Evolutionary conservation across 2,888 invertebrate species (phyloP), one percentile per base, ranked within the genome.

Genomic region (Syrista parreyssii): DNA sequence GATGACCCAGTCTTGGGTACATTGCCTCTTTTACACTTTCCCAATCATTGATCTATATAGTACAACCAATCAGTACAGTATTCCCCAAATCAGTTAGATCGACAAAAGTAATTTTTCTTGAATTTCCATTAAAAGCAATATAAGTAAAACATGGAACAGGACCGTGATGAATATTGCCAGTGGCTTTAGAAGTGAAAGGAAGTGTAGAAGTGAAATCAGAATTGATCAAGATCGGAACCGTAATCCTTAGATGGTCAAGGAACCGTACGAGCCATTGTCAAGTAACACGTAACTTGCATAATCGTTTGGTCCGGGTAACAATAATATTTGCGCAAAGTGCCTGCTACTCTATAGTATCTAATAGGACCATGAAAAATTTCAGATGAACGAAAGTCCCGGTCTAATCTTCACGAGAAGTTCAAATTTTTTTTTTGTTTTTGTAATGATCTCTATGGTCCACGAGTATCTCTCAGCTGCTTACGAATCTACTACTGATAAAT

Each of bases 171-270:
- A 55, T 55, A 55, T 55, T 23, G 23, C 55, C 55, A 23, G 9
- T 15, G 23, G 55, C 23, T 6, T 33, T 31, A 71, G 71, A 71
- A 71, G 71, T 71, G 71, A 71, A 71, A 71, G 71, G 71, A 71
- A 71, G 71, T 32, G 71, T 71, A 9, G 12, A 71, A 71, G 71
- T 71, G 71, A 71, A 71, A 71, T 71, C 71, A 33, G 71, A 33
- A 31, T 71, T 71, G 71, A 71, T 71, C 71, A 71, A 71, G 71
- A 71, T 31, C 31, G 23, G 12, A 71, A 33, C 71, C 12, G 9
- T 31, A 71, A 71, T 71, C 71, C 71, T 31, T 55, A 55, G 23
- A 55, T 55, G 55, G 55, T 23, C 23, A 23, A 55, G 55, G 55
- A 23, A 55, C 55, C 55, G 9, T 55, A 55, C 23, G 55, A 15